Base-by-base conservation (phyloP, 2,797 vertebrate genomes). In the Dallia pectoralis region DNA sequence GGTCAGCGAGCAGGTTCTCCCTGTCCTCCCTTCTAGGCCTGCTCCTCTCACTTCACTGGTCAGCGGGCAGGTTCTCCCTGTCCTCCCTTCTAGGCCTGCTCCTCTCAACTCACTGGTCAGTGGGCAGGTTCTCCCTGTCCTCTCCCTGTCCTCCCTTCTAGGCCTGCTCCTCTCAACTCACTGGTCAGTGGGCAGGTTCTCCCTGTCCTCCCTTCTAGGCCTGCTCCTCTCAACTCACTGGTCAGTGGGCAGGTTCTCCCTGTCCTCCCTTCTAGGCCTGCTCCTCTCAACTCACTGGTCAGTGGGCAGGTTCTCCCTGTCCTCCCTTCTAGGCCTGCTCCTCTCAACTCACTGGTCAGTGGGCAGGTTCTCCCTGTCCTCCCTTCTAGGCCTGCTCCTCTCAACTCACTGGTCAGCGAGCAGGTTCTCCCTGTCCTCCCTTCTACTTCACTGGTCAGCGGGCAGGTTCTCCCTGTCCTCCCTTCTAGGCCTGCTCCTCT, bases 401-500 rank as follows among this genome's bases (percentile, higher is more conserved):
- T 87, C 81, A 83, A 86, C 88, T 83, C 79, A 78, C 81, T 79
- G 85, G 87, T 82, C 85, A 84, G 86, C 81, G 87, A 81, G 82
- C 36, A 36, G 75, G 27, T 79, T 76, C 79, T 74, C 77, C 81
- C 79, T 83, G 70, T 79, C 75, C 79, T 75, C 77, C 75, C 76
- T 79, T 79, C 79, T 75, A 78, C 78, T 59, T 81, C 79, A n/a
- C n/a, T n/a, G n/a, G n/a, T n/a, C n/a, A n/a, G n/a, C n/a, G n/a
- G n/a, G n/a, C n/a, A n/a, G n/a, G n/a, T n/a, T n/a, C n/a, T n/a
- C n/a, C n/a, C n/a, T n/a, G n/a, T 73, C 78, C 80, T 79, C 83
- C 87, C 86, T 83, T 87, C 81, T 86, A 85, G 84, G 72, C 85
- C 82, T 90, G 82, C 89, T 88, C 86, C 83, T 78, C 87, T 87